These are phyloP conservation scores for Drosophila merina DNA, from an alignment of 2,888 invertebrate genomes.

Conservation along the genomic window DNA sequence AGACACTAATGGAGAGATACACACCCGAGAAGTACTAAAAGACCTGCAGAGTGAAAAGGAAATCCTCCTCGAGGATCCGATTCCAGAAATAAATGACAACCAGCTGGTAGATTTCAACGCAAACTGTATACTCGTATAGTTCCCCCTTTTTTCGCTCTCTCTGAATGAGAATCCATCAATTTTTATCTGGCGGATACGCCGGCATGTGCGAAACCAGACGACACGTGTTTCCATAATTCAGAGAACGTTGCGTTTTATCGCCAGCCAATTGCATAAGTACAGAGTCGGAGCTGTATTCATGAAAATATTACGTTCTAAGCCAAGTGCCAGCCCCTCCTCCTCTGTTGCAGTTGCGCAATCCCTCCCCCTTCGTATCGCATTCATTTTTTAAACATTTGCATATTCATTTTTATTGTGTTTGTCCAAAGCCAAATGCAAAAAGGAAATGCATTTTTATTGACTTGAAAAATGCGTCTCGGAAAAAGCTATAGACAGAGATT, in stretches of 20 bases:
- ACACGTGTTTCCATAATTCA: constrained; percentile 34
- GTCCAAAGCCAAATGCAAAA: constrained; percentile 43
- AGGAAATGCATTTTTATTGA: constrained; percentile 46
- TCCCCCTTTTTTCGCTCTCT: constrained; percentile 15
- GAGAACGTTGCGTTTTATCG: constrained; percentile 32
- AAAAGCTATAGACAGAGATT: constrained; percentile 8
- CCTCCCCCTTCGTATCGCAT: constrained; percentile 4
- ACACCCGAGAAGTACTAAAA: constrained; percentile 4
- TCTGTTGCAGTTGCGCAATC: constrained; percentile 25
- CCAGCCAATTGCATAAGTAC: constrained; percentile 31
- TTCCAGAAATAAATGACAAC: constrained; percentile 26
- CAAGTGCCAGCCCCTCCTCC: constrained; percentile 3
- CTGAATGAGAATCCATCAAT: constrained; percentile 39
- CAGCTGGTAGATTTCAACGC: constrained; percentile 1
- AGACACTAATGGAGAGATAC: too few species aligned
- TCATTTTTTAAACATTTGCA: constrained; percentile 6
- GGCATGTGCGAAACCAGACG: constrained; percentile 35
- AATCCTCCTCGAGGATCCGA: constrained; percentile 23
- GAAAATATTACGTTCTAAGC: constrained; percentile 39
- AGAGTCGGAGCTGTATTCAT: constrained; percentile 22
- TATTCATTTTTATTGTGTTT: constrained; percentile 49
- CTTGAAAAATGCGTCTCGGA: constrained; percentile 53
- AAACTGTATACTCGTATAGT: not conserved
- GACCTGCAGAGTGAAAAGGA: constrained; percentile 11
- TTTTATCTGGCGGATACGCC: constrained; percentile 32